Evolutionary conservation across 2,113 vertebrate species (phyloP).

Genomic region (Regulus satrapa): DNA sequence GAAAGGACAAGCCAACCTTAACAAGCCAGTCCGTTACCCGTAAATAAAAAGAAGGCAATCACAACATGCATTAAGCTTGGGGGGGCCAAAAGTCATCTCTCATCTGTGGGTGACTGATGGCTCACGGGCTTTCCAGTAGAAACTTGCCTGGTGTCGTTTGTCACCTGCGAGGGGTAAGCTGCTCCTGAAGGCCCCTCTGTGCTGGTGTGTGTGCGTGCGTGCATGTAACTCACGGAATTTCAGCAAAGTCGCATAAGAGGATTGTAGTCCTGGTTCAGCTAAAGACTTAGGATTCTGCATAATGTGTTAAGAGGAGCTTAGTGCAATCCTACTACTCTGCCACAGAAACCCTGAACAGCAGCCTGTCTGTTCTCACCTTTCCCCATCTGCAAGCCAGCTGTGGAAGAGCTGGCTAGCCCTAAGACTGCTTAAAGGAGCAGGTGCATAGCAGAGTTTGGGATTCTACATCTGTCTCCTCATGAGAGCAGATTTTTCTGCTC

Average conservation of each 20-base stretch:
- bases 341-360: constrained; percentile 53
- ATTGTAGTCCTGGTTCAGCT: constrained; percentile 47
- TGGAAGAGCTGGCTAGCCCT: background rate
- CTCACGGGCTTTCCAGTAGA: constrained; percentile 1
- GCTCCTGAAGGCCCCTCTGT: constrained; percentile 56
- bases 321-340: constrained; percentile 54
- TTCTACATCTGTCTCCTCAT: background rate
- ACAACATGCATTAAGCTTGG: background rate
- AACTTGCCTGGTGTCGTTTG: constrained; percentile 30
- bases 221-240: constrained; percentile 48
- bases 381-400: constrained; percentile 47
- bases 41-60: constrained; percentile 47
- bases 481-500: background rate
- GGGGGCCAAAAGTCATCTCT: constrained; percentile 9
- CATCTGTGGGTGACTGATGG: background rate
- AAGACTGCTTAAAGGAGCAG: constrained; percentile 21
- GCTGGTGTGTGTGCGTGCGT: constrained; percentile 39
- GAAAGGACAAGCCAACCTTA: constrained; percentile 56
- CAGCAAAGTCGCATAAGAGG: constrained; percentile 61
- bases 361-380: constrained; percentile 59
- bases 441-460: background rate
- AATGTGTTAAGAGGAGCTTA: constrained; percentile 62
- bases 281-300: constrained; percentile 58
- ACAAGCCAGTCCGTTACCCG: background rate
- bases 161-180: constrained; percentile 6